These are phyloP conservation scores for Myopa testacea DNA, from an alignment of 2,888 invertebrate genomes.

Conservation along the genomic window DNA sequence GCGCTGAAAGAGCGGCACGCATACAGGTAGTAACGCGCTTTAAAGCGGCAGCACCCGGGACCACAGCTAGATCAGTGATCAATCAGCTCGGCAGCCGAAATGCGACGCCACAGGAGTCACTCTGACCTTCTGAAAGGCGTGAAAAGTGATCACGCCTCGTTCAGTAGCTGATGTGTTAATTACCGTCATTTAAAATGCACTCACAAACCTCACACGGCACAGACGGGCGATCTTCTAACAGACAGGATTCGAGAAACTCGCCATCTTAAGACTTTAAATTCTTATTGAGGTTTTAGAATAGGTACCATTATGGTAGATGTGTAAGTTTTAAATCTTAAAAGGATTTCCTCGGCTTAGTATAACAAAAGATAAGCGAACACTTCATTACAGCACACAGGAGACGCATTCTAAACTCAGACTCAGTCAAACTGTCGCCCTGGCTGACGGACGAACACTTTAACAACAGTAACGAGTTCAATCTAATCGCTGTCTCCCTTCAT, in stretches of 20 bases:
- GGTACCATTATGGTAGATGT: too few relatives aligned
- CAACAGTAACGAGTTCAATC: background rate
- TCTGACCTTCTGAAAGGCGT: background rate
- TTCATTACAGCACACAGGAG: too few relatives aligned
- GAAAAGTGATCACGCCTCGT: conserved; percentile 18
- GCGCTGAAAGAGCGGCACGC: background rate
- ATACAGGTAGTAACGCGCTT: background rate
- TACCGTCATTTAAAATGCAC: conserved; percentile 1
- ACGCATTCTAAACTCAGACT: background rate
- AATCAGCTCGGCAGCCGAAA: background rate
- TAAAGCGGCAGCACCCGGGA: background rate
- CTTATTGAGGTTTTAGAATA: background rate
- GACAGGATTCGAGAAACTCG: background rate
- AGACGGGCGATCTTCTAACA: background rate
- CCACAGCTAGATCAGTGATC: conserved; percentile 2
- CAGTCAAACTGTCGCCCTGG: background rate
- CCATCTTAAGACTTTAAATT: background rate
- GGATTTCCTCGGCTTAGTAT: background rate
- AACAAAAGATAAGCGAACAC: background rate
- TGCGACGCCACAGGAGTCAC: conserved; percentile 14
- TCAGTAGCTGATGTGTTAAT: conserved; percentile 26
- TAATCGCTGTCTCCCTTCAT: background rate
- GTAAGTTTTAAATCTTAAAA: background rate
- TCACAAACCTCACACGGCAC: background rate
- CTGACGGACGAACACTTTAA: background rate